Evolutionary conservation across 2,113 vertebrate species (phyloP), one percentile per base, ranked within the genome.

Genomic region (Colaptes auratus): DNA sequence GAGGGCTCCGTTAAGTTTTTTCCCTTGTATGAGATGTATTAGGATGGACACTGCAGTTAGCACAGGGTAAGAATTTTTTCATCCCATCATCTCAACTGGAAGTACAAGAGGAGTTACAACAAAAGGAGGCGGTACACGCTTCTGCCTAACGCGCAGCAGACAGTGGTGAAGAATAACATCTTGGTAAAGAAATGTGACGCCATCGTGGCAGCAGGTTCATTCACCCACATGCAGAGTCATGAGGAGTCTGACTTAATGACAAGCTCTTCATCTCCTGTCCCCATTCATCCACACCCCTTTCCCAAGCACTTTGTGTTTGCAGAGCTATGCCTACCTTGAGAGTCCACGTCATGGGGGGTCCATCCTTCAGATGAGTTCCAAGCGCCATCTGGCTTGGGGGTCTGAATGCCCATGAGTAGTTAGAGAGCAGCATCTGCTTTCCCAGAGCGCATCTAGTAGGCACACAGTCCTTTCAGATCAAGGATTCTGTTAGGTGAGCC

Each of bases 21-120:
- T 28, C 50, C 59, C 5, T 7, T 13, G 35, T 39, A 67, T 61
- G 73, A 88, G 74, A 53, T 50, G 17, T n/a, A 85, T 83, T 77
- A 67, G 35, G 76, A 83, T 33, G 79, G 67, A 88, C 73, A 74
- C 42, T 39, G 67, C 71, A 93, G 76, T 88, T 89, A 92, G 28
- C 12, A 18, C 67, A 74, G n/a, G 60, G 42, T n/a, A 56, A 82
- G 55, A 64, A n/a, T n/a, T 10, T 80, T 88, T 72, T 64, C 42
- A 28, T 17, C 2, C 46, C 76, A 12, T 5, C 74, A 36, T 36
- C 53, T 82, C 59, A 27, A 48, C 16, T 7, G 16, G 3, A 64
- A n/a, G 60, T 69, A 46, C 63, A 42, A 71, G 31, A 69, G 3
- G 10, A 16, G 48, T 10, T 52, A 39, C 42, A 93, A 42, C n/a